Conservation (phyloP, 2,888 invertebrate species). For the Amiota communis region DNA sequence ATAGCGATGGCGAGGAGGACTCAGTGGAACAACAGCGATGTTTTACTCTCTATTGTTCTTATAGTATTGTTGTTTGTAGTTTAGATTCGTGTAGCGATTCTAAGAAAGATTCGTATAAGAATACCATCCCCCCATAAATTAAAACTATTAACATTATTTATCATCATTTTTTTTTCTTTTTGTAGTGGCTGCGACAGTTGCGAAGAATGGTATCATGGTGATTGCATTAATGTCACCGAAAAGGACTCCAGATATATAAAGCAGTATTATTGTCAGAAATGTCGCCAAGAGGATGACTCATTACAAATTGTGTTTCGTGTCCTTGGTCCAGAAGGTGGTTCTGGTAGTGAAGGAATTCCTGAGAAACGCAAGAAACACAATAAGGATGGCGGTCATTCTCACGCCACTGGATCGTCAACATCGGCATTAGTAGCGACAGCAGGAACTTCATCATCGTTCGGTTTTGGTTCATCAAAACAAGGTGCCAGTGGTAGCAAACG, state of each 20-base stretch:
- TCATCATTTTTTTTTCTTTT: background rate
- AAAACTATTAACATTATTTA: too few species aligned
- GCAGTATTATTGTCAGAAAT: conserved; percentile 92
- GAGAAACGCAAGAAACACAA: conserved; percentile 51
- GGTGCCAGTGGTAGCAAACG: too few species aligned
- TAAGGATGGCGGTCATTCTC: conserved; percentile 37
- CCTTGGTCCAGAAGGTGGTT: conserved; percentile 62
- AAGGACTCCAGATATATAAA: conserved; percentile 94
- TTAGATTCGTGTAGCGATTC: too few species aligned
- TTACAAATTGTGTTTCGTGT: conserved; percentile 77
- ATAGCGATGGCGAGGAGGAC: too few species aligned
- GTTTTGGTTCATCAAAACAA: conserved; percentile 48
- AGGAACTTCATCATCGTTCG: background rate
- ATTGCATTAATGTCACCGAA: conserved; percentile 96
- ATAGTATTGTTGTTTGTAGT: too few species aligned
- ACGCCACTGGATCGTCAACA: background rate
- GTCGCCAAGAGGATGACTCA: conserved; percentile 87
- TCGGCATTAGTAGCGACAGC: background rate
- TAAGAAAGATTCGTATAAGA: too few species aligned
- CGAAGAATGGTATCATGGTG: conserved; percentile 99
- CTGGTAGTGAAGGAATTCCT: conserved; percentile 33
- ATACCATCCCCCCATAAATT: too few species aligned
- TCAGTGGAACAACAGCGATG: too few species aligned
- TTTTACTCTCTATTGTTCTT: too few species aligned
- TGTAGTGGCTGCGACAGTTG: conserved; percentile 94